phyloP scores from a whole-genome alignment of 2,888 invertebrate genomes.

The Dendrolimus houi region DNA sequence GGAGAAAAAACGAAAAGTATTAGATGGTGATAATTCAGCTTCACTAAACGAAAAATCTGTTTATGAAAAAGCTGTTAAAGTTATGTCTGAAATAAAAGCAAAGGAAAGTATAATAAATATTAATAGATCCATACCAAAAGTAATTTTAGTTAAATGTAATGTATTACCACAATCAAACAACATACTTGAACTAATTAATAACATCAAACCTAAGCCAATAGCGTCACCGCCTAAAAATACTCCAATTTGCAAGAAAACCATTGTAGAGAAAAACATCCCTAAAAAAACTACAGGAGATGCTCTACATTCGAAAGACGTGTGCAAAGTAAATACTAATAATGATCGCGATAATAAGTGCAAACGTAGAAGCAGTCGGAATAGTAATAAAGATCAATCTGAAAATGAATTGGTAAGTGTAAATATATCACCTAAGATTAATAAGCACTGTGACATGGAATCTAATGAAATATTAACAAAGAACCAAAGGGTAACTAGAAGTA shows the following conservation, averaged over 20 bases:
- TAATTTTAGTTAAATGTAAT: slow-evolving; percentile 6
- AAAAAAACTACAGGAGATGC: too few species aligned
- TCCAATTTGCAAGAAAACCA: not conserved
- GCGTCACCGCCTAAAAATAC: not conserved
- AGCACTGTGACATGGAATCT: not conserved
- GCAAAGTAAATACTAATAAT: not conserved
- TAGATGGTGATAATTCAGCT: slow-evolving; percentile 17
- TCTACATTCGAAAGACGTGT: not conserved
- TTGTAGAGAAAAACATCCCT: too few species aligned
- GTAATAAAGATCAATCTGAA: too few species aligned
- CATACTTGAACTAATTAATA: not conserved
- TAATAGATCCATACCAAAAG: slow-evolving; percentile 2
- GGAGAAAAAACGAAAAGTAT: slow-evolving; percentile 11
- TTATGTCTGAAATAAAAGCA: slow-evolving; percentile 42
- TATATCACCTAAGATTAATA: not conserved
- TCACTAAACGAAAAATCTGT: slow-evolving; percentile 36
- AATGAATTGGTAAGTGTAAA: too few species aligned
- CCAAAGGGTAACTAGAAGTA: not conserved
- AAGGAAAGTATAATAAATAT: slow-evolving; percentile 16
- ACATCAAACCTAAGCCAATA: not conserved
- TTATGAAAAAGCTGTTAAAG: slow-evolving; percentile 49
- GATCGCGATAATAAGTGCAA: too few species aligned
- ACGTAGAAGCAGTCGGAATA: too few species aligned
- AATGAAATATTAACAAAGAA: not conserved
- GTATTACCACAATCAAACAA: not conserved